Evolutionary conservation across 1,140 invertebrate species (phyloP), one percentile per base, ranked within the genome.

Genomic region (Hydropsyche tenuis): DNA sequence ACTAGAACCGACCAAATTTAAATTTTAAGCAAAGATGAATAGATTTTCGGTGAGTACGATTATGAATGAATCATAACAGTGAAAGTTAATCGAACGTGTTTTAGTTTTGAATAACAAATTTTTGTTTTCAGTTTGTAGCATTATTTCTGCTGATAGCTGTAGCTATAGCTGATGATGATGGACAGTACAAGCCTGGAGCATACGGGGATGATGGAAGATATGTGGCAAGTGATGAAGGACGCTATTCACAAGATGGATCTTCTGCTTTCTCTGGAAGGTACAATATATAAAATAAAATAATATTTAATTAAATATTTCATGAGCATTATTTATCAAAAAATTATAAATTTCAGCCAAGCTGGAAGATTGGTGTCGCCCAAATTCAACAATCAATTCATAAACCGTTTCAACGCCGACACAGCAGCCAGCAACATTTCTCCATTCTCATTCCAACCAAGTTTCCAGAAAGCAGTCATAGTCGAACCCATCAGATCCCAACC

Each of bases 131-230:
- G 53, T 72, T 60, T 25, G 1, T 60, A 25, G 20, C 56, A 25
- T 60, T 60, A 23, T 60, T 60, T 27, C 20, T 60, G 56, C 56
- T 60, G 81, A 69, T 80, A 27, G 69, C 78, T 42, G 53, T 80
- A n/a, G 80, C 76, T 27, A 20, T 81, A 14, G 75, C 73, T 60
- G 77, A 81, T 64, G 81, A 86, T 42, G 81, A 83, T 74, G 84
- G 84, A 5, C 78, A 80, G 48, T 86, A 85, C 69, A 79, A 77
- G 5, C 82, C 84, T n/a, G 81, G 79, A 18, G 12, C 75, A 37
- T 81, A 83, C 56, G 78, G 78, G 20, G 78, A 81, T 16, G 81
- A 80, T 6, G 80, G 81, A 23, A 71, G 73, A 56, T 81, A 81
- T 74, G 65, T 70, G 7, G 78, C 76, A 0, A 68, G 48, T 0